Conservation (phyloP, 2,888 invertebrate genomes). For the Neoascia interrupta region DNA sequence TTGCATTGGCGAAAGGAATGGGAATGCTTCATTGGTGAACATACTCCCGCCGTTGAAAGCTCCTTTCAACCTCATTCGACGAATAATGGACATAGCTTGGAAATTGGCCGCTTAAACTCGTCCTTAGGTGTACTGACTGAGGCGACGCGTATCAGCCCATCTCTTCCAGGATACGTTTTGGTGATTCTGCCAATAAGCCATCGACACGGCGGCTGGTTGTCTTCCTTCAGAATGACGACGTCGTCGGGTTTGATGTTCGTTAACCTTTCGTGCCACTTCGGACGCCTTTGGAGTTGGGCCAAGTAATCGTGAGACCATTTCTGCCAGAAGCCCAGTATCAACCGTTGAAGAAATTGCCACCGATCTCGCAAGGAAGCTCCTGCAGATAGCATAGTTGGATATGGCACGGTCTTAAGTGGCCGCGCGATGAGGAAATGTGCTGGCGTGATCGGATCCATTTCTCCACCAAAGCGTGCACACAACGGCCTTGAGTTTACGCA, state of each 20-base stretch:
- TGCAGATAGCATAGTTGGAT: constrained; percentile 1
- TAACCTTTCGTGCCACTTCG: constrained; percentile 25
- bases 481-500: constrained; percentile 74
- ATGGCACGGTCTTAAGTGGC: constrained; percentile 6
- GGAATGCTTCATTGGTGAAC: too few relatives aligned
- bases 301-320: constrained; percentile 61
- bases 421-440: constrained; percentile 62
- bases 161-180: constrained; percentile 70
- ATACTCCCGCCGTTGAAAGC: not conserved
- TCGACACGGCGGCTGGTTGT: constrained; percentile 40
- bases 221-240: constrained; percentile 44
- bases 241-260: constrained; percentile 40
- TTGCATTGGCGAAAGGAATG: too few relatives aligned
- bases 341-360: constrained; percentile 70
- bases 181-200: constrained; percentile 72
- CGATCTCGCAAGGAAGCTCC: constrained; percentile 19
- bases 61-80: not conserved
- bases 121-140: not conserved
- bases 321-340: constrained; percentile 56
- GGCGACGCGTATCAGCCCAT: constrained; percentile 57
- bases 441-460: constrained; percentile 65
- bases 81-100: not conserved
- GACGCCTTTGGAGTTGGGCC: constrained; percentile 38
- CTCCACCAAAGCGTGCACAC: constrained; percentile 64
- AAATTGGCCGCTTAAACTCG: not conserved